These are phyloP conservation scores for Bufotes viridis DNA, from an alignment of 2,797 vertebrate species.

Conservation along the genomic window DNA sequence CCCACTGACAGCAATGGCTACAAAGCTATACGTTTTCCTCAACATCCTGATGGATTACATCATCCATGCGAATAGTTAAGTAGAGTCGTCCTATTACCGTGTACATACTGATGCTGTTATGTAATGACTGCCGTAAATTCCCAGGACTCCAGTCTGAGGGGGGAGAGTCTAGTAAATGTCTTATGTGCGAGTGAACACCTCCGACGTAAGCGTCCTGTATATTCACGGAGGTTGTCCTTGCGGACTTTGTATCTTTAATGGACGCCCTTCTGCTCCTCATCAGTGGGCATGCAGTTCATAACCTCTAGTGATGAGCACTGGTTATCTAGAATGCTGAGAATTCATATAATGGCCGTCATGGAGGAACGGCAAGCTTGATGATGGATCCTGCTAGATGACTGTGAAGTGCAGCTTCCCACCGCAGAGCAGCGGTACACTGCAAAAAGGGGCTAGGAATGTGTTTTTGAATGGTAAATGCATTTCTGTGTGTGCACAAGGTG, in stretches of 20 bases:
- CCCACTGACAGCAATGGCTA: not conserved
- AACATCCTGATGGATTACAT: not conserved
- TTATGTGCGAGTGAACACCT: not conserved
- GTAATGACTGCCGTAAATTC: slow-evolving; percentile 18
- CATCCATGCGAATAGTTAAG: too few relatives aligned
- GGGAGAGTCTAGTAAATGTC: slow-evolving; percentile 5
- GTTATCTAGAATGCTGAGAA: not conserved
- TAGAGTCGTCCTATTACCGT: not conserved
- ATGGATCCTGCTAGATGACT: not conserved
- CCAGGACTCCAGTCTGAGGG: not conserved
- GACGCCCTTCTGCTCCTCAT: not conserved
- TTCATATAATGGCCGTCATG: not conserved
- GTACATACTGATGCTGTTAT: slow-evolving; percentile 7
- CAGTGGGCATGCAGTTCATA: not conserved
- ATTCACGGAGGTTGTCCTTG: not conserved
- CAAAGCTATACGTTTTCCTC: not conserved
- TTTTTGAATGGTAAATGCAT: too few relatives aligned
- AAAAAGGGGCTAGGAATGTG: too few relatives aligned
- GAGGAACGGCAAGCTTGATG: not conserved
- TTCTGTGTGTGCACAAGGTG: too few relatives aligned
- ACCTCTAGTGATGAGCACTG: not conserved
- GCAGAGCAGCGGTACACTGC: too few relatives aligned
- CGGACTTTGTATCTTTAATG: not conserved
- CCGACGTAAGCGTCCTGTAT: not conserved
- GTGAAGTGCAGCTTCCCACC: too few relatives aligned